phyloP scores from a whole-genome alignment of 2,113 vertebrate species.

The Charadrius vociferus region DNA sequence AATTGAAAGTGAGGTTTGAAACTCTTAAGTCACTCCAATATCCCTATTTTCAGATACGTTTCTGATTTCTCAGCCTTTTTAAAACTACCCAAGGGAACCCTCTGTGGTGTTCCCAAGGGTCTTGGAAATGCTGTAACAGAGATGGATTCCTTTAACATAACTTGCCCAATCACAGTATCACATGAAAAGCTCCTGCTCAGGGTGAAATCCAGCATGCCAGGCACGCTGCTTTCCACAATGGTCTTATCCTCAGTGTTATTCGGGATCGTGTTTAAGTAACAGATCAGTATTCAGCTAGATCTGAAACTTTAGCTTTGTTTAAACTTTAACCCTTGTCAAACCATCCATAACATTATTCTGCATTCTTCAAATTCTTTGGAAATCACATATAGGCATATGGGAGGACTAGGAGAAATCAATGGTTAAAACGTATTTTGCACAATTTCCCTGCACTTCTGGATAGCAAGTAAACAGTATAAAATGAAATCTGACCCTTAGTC shows the following conservation, averaged over 20 bases:
- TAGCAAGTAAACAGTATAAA: not conserved
- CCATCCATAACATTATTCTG: not conserved
- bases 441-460: not conserved
- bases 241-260: not conserved
- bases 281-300: not conserved
- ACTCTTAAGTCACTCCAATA: not conserved
- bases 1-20: not conserved
- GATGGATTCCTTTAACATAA: not conserved
- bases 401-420: not conserved
- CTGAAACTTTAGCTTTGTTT: not conserved
- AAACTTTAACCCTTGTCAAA: not conserved
- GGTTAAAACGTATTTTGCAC: not conserved
- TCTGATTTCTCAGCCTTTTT: not conserved
- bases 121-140: not conserved
- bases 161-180: not conserved
- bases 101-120: not conserved
- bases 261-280: not conserved
- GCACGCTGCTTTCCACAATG: not conserved
- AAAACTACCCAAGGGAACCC: not conserved
- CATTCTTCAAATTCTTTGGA: not conserved
- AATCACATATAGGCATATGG: not conserved
- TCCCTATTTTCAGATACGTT: not conserved
- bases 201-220: not conserved
- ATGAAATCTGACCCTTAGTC: not conserved
- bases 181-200: not conserved